phyloP scores from a whole-genome alignment of 2,888 invertebrate species.

The Tipula lateralis region DNA sequence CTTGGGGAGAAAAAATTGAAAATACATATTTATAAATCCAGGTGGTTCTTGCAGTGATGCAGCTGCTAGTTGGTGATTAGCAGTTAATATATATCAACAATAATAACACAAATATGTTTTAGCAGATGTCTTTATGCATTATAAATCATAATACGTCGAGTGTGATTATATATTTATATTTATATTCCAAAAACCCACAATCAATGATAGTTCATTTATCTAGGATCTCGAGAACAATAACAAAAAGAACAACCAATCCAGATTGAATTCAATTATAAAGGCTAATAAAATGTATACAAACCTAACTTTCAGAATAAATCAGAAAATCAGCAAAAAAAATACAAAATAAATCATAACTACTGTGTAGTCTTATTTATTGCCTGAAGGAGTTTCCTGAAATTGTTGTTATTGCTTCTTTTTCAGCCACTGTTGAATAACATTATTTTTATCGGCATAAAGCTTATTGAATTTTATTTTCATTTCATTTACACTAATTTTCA shows the following conservation, averaged over 20 bases:
- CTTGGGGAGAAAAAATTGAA: too few species aligned
- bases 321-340: neutral
- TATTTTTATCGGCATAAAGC: neutral
- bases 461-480: conserved; percentile 4
- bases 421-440: neutral
- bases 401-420: neutral
- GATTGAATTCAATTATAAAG: neutral
- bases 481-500: conserved; percentile 1
- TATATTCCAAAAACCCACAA: neutral
- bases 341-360: neutral
- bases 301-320: neutral
- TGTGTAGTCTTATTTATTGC: conserved; percentile 3
- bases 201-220: neutral
- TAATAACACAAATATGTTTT: too few species aligned
- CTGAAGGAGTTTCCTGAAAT: neutral
- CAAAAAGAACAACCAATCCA: neutral
- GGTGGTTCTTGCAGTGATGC: too few species aligned
- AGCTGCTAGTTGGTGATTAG: too few species aligned
- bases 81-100: too few species aligned
- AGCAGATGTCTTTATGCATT: too few species aligned
- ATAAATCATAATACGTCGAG: too few species aligned
- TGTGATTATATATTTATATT: too few species aligned
- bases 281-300: neutral
- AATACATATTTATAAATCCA: too few species aligned
- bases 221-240: neutral